A percentile compares a stretch with the other conserved stretches of the same genome.
These are phyloP conservation scores for Phrynocephalus versicolor DNA, from an alignment of 2,113 vertebrate genomes.

Conservation along the genomic window DNA sequence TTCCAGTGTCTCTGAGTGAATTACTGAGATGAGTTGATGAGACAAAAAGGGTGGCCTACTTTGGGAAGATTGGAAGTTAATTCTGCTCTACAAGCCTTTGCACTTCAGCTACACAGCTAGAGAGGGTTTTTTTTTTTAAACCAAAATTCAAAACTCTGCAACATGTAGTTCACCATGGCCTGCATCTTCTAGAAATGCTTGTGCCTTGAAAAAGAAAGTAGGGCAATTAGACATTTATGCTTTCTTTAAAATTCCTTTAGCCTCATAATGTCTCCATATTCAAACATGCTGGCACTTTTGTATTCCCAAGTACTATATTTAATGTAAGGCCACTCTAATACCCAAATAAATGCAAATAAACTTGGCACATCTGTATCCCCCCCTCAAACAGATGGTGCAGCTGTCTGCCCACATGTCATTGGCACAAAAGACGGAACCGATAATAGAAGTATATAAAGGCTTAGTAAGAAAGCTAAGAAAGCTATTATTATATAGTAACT, in stretches of 20 bases:
- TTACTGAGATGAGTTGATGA: too few relatives aligned
- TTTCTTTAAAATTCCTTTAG: rapidly evolving
- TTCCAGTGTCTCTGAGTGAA: too few relatives aligned
- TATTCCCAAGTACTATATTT: slow-evolving; percentile 9
- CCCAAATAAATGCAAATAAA: slow-evolving; percentile 38
- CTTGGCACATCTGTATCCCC: slow-evolving; percentile 28
- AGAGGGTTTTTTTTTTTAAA: too few relatives aligned
- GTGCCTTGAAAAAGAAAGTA: background rate
- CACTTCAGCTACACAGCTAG: too few relatives aligned
- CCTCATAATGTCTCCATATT: background rate
- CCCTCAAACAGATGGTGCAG: slow-evolving; percentile 51
- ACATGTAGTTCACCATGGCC: background rate
- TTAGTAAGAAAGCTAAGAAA: slow-evolving; percentile 31
- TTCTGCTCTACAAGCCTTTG: too few relatives aligned
- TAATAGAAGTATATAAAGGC: slow-evolving; percentile 46
- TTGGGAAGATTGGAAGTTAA: too few relatives aligned
- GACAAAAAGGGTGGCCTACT: too few relatives aligned
- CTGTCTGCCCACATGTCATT: slow-evolving; percentile 22
- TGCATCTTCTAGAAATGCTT: background rate
- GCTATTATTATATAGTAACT: slow-evolving; percentile 44
- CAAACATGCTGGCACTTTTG: slow-evolving; percentile 10
- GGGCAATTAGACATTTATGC: background rate
- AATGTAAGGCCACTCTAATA: slow-evolving; percentile 21
- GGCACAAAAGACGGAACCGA: slow-evolving; percentile 33
- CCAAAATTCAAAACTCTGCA: too few relatives aligned